Conservation (phyloP, 2,797 vertebrate genomes). For the Chanos chanos region DNA sequence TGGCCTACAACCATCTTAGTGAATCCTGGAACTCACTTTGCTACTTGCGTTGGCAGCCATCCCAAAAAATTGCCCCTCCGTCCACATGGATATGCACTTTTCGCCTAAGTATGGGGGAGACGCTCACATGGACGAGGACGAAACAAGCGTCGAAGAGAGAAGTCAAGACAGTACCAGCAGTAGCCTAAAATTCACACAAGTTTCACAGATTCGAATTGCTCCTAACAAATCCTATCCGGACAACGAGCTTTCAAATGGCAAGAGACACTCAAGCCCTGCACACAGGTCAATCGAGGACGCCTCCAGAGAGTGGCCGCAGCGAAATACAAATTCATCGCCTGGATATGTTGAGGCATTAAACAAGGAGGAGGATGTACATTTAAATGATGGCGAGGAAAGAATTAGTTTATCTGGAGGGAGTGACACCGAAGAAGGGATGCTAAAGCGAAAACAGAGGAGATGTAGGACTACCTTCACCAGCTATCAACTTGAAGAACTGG, state of each 20-base stretch:
- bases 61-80: slow-evolving; percentile 63
- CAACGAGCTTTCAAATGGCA: slow-evolving; percentile 68
- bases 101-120: slow-evolving; percentile 68
- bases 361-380: slow-evolving; percentile 60
- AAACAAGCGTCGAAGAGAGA: slow-evolving; percentile 12
- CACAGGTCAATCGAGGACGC: slow-evolving; percentile 33
- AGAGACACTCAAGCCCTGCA: no score
- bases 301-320: slow-evolving; percentile 56
- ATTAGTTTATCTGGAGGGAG: slow-evolving; percentile 82
- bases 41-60: slow-evolving; percentile 55
- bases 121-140: slow-evolving; percentile 26
- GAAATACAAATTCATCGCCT: slow-evolving; percentile 69
- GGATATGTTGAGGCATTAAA: slow-evolving; percentile 63
- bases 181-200: slow-evolving; percentile 76
- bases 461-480: slow-evolving; percentile 88
- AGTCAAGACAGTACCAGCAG: slow-evolving; percentile 56
- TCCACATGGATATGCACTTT: slow-evolving; percentile 72
- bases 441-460: slow-evolving; percentile 84
- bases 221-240: slow-evolving; percentile 77
- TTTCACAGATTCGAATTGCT: slow-evolving; percentile 80
- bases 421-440: slow-evolving; percentile 80
- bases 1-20: no score
- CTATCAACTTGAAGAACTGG: slow-evolving; percentile 85
- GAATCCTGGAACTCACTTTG: no score
- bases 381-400: slow-evolving; percentile 79